A percentile compares a stretch with the other conserved stretches of the same genome.
Evolutionary conservation across 2,888 invertebrate species (phyloP).

Genomic region (Ernsta delagoae): DNA sequence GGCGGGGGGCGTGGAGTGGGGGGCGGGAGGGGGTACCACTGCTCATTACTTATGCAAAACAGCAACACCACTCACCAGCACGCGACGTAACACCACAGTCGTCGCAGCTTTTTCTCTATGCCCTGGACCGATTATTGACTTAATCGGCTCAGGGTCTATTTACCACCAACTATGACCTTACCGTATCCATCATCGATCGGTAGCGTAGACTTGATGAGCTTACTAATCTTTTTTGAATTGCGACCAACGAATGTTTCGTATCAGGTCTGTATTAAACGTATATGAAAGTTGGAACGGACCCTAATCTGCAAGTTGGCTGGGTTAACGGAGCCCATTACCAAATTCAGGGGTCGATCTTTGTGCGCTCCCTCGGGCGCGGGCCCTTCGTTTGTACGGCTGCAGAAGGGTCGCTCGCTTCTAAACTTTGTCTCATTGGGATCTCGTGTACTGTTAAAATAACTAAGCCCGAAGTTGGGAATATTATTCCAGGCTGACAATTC

Average conservation of each 20-base stretch:
- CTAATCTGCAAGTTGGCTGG: slow-evolving; percentile 68
- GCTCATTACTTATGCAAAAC: slow-evolving; percentile 83
- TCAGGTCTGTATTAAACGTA: slow-evolving; percentile 11
- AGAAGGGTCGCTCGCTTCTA: slow-evolving; percentile 61
- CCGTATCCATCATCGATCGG: slow-evolving; percentile 45
- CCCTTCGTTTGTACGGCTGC: slow-evolving; percentile 47
- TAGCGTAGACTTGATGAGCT: neutral
- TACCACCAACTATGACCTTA: neutral
- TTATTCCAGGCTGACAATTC: slow-evolving; percentile 18
- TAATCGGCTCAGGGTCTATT: neutral
- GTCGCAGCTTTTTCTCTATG: slow-evolving; percentile 1
- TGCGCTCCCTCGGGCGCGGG: slow-evolving; percentile 65
- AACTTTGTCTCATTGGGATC: slow-evolving; percentile 61
- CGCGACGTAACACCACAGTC: slow-evolving; percentile 44
- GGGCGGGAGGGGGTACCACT: slow-evolving; percentile 43
- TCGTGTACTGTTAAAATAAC: slow-evolving; percentile 30
- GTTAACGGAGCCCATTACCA: slow-evolving; percentile 66
- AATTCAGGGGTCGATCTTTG: slow-evolving; percentile 68
- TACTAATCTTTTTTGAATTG: slow-evolving; percentile 1
- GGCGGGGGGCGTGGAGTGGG: slow-evolving; percentile 65
- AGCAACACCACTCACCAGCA: slow-evolving; percentile 58
- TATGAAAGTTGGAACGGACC: slow-evolving; percentile 53
- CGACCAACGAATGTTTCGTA: slow-evolving; percentile 39
- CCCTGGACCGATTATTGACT: neutral
- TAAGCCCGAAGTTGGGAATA: slow-evolving; percentile 8